Conservation (phyloP, 2,888 invertebrate genomes). For the Myopa tessellatipennis region DNA sequence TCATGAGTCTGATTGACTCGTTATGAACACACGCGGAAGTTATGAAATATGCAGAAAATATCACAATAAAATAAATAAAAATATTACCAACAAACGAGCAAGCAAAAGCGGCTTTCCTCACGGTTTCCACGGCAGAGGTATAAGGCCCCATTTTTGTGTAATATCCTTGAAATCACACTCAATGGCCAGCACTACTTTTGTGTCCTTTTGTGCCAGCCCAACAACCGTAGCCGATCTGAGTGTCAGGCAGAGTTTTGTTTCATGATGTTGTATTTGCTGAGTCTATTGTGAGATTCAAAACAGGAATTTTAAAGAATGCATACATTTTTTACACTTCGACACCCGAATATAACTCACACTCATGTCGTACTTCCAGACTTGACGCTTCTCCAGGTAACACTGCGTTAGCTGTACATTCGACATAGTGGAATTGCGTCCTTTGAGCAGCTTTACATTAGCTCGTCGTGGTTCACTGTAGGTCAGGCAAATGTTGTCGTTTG, state of each 20-base stretch:
- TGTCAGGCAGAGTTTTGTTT: conserved; percentile 62
- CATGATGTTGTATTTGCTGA: conserved; percentile 63
- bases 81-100: not conserved
- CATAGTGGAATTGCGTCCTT: conserved; percentile 58
- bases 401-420: conserved; percentile 62
- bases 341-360: conserved; percentile 56
- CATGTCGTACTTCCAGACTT: conserved; percentile 65
- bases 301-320: not conserved
- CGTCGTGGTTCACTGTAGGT: conserved; percentile 72
- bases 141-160: conserved; percentile 65
- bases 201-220: conserved; percentile 49
- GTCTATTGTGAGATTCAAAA: conserved; percentile 52
- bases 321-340: not conserved
- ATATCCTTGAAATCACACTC: conserved; percentile 60
- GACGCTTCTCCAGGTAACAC: conserved; percentile 59
- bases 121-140: conserved; percentile 65
- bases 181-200: conserved; percentile 58
- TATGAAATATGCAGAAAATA: conserved; percentile 45
- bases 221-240: conserved; percentile 52
- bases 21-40: not conserved
- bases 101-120: conserved; percentile 39
- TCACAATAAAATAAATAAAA: conserved; percentile 51
- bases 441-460: conserved; percentile 54
- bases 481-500: conserved; percentile 88
- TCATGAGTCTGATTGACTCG: conserved; percentile 14